Percentiles rank a stretch among this genome's conserved stretches.
phyloP scores from a whole-genome alignment of 2,113 vertebrate species.

The Crotalus horridus region DNA sequence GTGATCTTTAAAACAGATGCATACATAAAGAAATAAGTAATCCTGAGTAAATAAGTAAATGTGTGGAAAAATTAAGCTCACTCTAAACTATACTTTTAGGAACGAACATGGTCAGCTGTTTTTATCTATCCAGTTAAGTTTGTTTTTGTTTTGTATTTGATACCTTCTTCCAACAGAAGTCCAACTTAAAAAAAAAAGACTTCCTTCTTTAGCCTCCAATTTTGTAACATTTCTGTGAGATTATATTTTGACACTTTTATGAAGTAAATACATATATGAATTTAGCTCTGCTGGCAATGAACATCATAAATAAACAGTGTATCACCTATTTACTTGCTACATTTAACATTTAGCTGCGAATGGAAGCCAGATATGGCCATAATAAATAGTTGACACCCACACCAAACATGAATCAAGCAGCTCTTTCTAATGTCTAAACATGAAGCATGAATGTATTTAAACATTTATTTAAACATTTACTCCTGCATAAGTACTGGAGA shows the following conservation, averaged over 20 bases:
- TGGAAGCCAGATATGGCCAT: background rate
- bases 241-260: background rate
- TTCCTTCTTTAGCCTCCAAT: background rate
- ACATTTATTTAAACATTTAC: background rate
- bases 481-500: background rate
- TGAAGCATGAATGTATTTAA: background rate
- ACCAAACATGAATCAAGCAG: background rate
- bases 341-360: background rate
- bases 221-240: background rate
- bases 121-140: background rate
- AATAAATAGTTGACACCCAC: background rate
- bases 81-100: background rate
- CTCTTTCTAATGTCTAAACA: background rate
- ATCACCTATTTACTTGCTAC: background rate
- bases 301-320: background rate
- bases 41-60: background rate
- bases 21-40: constrained; percentile 16
- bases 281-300: background rate
- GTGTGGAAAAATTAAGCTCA: background rate
- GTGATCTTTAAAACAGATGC: constrained; percentile 63
- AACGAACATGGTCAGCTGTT: background rate
- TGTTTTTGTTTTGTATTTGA: background rate
- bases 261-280: background rate
- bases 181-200: background rate
- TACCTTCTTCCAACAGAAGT: background rate